Percentiles rank a stretch among this genome's conserved stretches.
Conservation (phyloP, 2,797 vertebrate species). For the Mallotus villosus region DNA sequence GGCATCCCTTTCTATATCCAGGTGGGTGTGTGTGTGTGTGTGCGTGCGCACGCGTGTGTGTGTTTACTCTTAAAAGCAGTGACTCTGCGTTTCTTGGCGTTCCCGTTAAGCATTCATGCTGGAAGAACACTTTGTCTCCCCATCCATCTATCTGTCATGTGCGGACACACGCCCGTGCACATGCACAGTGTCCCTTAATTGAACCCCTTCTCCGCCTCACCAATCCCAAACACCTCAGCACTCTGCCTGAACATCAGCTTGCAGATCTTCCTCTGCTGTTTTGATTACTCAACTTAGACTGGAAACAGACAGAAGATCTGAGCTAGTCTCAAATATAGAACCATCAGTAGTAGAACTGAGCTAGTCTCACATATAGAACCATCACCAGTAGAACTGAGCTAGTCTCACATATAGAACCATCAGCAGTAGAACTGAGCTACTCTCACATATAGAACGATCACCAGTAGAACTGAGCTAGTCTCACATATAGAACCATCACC, state of each 20-base stretch:
- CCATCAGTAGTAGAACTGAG: no score
- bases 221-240: slow-evolving; percentile 34
- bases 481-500: no score
- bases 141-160: slow-evolving; percentile 12
- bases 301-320: no score
- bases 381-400: no score
- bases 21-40: slow-evolving; percentile 61
- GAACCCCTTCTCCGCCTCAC: slow-evolving; percentile 33
- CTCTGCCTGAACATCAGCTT: slow-evolving; percentile 27
- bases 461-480: no score
- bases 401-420: no score
- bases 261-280: slow-evolving; percentile 14
- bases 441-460: no score
- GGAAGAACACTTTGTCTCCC: slow-evolving; percentile 39
- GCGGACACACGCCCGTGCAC: neutral
- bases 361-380: no score
- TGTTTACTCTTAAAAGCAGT: slow-evolving; percentile 36
- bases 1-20: slow-evolving; percentile 97
- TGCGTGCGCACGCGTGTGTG: neutral
- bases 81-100: slow-evolving; percentile 45
- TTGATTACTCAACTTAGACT: neutral
- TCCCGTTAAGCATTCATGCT: slow-evolving; percentile 30
- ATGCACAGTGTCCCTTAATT: slow-evolving; percentile 44
- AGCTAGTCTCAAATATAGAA: no score
- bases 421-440: no score